Evolutionary conservation across 2,113 vertebrate species (phyloP), one percentile per base, ranked within the genome.

Genomic region (Oncorhynchus mykiss): DNA sequence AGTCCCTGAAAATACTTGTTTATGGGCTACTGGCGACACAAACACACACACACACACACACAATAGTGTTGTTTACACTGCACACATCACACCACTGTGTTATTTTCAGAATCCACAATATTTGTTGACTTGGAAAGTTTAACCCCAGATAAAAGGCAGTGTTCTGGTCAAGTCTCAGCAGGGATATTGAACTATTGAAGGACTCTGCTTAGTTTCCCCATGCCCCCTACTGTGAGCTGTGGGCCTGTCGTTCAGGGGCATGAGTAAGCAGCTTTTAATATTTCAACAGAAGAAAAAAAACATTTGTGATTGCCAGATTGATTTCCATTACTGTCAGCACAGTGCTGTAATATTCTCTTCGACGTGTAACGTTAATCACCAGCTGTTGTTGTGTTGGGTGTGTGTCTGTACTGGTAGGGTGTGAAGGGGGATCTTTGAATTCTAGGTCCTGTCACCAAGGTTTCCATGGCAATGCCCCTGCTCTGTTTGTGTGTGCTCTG

Each of bases 381-480:
- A 8, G 6, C 27, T 27, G 68, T 39, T 18, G 5, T 14, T 57
- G 54, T 29, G 48, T 75, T 75, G 48, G 16, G 13, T 67, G 65
- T 67, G 65, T 67, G 27, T 27, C 5, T 31, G 65, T 67, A 29
- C 65, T 39, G 11, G n/a, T 22, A 16, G 4, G 13, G 54, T 16
- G 16, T 57, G 54, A 13, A 8, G 39, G 34, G 34, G 34, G 34
- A 8, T 39, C 34, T 39, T 16, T 75, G 62, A 14, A 13, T 12
- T 67, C 24, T 67, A 14, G 25, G 27, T 27, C 25, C 60, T 39
- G 54, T 14, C 27, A 60, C 39, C 45, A 49, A 34, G 18, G 67
- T 86, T 64, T 34, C 78, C 73, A 75, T 77, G 54, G 75, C 70
- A 67, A 62, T 31, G 39, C 64, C 70, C 69, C 68, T 51, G 49